phyloP scores from a whole-genome alignment of 2,113 vertebrate species.

The Danionella cerebrum region DNA sequence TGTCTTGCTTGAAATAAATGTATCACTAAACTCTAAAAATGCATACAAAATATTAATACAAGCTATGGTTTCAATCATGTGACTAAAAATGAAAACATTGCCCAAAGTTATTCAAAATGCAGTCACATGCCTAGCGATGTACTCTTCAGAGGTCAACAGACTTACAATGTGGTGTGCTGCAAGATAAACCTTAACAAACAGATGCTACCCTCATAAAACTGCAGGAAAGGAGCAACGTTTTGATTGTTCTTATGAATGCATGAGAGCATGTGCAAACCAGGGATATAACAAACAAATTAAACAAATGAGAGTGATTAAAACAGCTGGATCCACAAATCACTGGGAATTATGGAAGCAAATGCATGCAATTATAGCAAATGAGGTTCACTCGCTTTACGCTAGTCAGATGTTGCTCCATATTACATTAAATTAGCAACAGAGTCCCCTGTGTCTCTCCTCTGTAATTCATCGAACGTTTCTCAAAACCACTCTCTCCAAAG shows the following conservation, averaged over 20 bases:
- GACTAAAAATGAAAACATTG: no score
- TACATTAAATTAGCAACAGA: conserved; percentile 32
- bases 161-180: not conserved
- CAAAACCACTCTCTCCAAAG: not conserved
- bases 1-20: no score
- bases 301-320: conserved; percentile 41
- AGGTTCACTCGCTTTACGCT: conserved; percentile 33
- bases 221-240: not conserved
- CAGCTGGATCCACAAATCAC: conserved; percentile 37
- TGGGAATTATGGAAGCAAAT: conserved; percentile 34
- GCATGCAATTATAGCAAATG: conserved; percentile 37
- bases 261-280: not conserved
- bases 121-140: no score
- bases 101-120: no score
- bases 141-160: no score
- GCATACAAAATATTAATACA: no score
- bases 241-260: conserved; percentile 13
- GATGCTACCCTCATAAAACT: not conserved
- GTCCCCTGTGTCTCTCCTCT: conserved; percentile 21
- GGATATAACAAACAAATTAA: conserved; percentile 27
- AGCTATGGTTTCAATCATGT: no score
- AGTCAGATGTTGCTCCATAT: conserved; percentile 35
- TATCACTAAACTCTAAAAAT: no score
- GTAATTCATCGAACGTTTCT: conserved; percentile 10
- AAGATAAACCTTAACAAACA: not conserved